phyloP scores from a whole-genome alignment of 2,888 invertebrate species.

The Phyllotreta striolata region DNA sequence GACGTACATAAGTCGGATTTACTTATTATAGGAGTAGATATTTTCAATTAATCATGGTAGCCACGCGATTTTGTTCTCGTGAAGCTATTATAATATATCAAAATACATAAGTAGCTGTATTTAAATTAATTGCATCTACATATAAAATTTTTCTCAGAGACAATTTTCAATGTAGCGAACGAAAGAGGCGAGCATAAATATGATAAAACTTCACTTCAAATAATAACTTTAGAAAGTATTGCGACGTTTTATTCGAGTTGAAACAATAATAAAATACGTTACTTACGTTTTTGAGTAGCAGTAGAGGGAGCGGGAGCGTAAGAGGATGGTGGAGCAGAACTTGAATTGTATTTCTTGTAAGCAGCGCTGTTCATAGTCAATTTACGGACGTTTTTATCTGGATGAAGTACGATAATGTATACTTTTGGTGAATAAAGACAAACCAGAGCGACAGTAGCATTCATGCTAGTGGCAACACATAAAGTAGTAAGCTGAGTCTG shows the following conservation, averaged over 20 bases:
- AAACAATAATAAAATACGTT: not conserved
- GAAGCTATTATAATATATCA: too few species aligned
- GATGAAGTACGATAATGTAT: slow-evolving; percentile 76
- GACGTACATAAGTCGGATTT: too few species aligned
- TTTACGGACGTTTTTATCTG: slow-evolving; percentile 75
- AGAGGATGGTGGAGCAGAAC: slow-evolving; percentile 51
- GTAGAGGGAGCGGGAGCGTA: slow-evolving; percentile 39
- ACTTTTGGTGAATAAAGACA: slow-evolving; percentile 77
- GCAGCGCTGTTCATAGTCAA: slow-evolving; percentile 60
- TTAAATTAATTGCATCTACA: too few species aligned
- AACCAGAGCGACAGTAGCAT: slow-evolving; percentile 73
- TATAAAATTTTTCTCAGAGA: too few species aligned
- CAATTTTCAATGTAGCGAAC: too few species aligned
- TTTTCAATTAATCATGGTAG: too few species aligned
- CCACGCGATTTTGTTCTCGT: too few species aligned
- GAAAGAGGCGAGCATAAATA: too few species aligned
- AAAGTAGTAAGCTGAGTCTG: slow-evolving; percentile 75
- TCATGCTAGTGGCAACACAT: slow-evolving; percentile 74
- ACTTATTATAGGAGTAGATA: too few species aligned
- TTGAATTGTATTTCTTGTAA: slow-evolving; percentile 55
- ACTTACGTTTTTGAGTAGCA: slow-evolving; percentile 45
- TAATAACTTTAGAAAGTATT: not conserved
- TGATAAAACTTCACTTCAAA: too few species aligned
- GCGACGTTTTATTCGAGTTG: not conserved
- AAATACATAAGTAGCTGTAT: too few species aligned